A percentile compares a stretch with the other conserved stretches of the same genome.
These are phyloP conservation scores for Sphaerophoria taeniata DNA, from an alignment of 2,888 invertebrate species.

Conservation along the genomic window DNA sequence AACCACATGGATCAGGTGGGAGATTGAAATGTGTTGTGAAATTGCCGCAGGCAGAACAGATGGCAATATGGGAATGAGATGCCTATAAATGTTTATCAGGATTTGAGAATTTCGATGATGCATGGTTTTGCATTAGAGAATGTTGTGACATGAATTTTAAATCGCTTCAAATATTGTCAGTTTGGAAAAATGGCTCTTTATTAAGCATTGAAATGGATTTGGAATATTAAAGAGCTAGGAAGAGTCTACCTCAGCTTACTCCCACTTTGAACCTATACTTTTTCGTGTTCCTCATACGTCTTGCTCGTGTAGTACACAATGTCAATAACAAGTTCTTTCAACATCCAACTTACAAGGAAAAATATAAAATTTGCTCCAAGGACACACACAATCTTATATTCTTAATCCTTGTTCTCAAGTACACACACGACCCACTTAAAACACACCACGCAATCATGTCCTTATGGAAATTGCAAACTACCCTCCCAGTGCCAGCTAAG, in stretches of 20 bases:
- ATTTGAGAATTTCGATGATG: slow-evolving; percentile 54
- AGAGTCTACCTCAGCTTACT: too few species aligned
- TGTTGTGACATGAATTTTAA: slow-evolving; percentile 65
- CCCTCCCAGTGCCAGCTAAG: slow-evolving; percentile 19
- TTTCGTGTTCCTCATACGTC: too few species aligned
- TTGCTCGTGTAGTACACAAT: too few species aligned
- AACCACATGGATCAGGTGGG: slow-evolving; percentile 51
- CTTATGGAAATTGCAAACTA: slow-evolving; percentile 18
- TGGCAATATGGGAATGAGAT: background rate
- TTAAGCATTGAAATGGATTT: slow-evolving; percentile 16
- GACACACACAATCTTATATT: background rate
- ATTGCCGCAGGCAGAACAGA: slow-evolving; percentile 40
- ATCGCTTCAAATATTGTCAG: slow-evolving; percentile 7
- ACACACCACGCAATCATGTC: slow-evolving; percentile 21
- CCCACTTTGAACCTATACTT: too few species aligned
- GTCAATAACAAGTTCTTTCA: too few species aligned
- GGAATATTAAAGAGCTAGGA: slow-evolving; percentile 3
- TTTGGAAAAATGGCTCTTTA: slow-evolving; percentile 24
- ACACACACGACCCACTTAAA: slow-evolving; percentile 50
- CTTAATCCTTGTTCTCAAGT: background rate
- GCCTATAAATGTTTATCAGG: slow-evolving; percentile 6
- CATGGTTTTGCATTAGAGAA: slow-evolving; percentile 66
- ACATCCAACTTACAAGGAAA: too few species aligned
- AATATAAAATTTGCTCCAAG: too few species aligned
- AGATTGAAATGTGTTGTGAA: slow-evolving; percentile 66